Conservation (phyloP, 2,888 invertebrate genomes). For the Calliopum simillimum region DNA sequence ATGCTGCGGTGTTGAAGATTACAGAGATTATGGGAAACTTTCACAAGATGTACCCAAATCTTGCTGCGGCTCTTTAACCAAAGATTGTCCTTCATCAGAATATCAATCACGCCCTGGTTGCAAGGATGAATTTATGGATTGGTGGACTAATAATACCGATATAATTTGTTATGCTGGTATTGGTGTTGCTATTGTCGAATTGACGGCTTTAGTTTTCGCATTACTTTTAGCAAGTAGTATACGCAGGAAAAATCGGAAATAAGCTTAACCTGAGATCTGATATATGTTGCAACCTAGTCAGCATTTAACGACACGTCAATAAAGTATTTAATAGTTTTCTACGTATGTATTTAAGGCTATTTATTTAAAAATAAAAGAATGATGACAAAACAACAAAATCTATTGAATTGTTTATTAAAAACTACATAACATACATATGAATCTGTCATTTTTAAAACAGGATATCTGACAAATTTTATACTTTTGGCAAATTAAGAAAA, state of each 20-base stretch:
- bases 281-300: too few relatives aligned
- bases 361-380: too few relatives aligned
- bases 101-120: slow-evolving; percentile 49
- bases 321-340: too few relatives aligned
- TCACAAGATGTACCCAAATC: slow-evolving; percentile 51
- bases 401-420: too few relatives aligned
- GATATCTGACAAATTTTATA: too few relatives aligned
- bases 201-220: slow-evolving; percentile 82
- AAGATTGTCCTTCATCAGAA: slow-evolving; percentile 44
- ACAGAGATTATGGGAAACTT: slow-evolving; percentile 46
- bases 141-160: slow-evolving; percentile 56
- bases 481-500: too few relatives aligned
- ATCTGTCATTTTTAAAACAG: too few relatives aligned
- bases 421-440: too few relatives aligned
- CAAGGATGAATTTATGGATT: slow-evolving; percentile 63
- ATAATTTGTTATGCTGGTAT: slow-evolving; percentile 76
- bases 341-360: too few relatives aligned
- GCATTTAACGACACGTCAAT: too few relatives aligned
- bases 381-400: too few relatives aligned
- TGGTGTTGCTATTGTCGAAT: slow-evolving; percentile 77
- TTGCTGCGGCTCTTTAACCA: slow-evolving; percentile 56
- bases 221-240: slow-evolving; percentile 88
- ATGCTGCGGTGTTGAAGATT: slow-evolving; percentile 57
- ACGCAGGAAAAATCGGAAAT: slow-evolving; percentile 69
- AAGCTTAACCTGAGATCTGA: too few relatives aligned